These are phyloP conservation scores for Drosophila sordidula DNA, from an alignment of 2,888 invertebrate species.

Conservation along the genomic window DNA sequence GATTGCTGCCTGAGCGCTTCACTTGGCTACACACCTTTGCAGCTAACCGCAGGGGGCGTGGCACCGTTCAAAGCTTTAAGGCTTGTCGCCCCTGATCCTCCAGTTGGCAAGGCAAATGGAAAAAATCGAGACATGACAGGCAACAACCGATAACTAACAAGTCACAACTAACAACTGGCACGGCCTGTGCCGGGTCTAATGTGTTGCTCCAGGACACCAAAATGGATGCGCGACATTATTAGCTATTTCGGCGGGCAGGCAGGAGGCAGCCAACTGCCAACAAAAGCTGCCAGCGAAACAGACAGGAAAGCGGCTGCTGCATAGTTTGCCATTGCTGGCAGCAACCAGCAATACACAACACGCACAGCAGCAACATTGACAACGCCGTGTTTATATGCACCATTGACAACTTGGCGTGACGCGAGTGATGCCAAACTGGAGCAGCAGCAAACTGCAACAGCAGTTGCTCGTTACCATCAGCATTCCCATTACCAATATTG, in stretches of 20 bases:
- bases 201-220: constrained; percentile 23
- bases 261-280: constrained; percentile 24
- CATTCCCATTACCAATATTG: constrained; percentile 62
- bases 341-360: constrained; percentile 33
- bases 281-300: constrained; percentile 57
- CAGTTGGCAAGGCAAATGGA: constrained; percentile 2
- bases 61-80: constrained; percentile 15
- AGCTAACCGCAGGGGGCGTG: constrained; percentile 1
- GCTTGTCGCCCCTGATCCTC: not conserved
- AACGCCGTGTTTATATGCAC: constrained; percentile 72
- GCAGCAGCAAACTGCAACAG: constrained; percentile 26
- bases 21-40: constrained; percentile 4
- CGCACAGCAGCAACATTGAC: constrained; percentile 58
- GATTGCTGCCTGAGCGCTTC: constrained; percentile 41
- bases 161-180: constrained; percentile 14
- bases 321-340: constrained; percentile 13
- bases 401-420: constrained; percentile 76
- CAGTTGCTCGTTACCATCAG: constrained; percentile 36
- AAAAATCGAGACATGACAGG: constrained; percentile 32
- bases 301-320: constrained; percentile 39
- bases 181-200: constrained; percentile 2
- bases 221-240: constrained; percentile 67
- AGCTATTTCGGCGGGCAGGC: constrained; percentile 55
- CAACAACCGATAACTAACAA: constrained; percentile 13
- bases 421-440: constrained; percentile 57